Base-by-base conservation (phyloP, 2,113 vertebrate species). In the Polypterus senegalus region DNA sequence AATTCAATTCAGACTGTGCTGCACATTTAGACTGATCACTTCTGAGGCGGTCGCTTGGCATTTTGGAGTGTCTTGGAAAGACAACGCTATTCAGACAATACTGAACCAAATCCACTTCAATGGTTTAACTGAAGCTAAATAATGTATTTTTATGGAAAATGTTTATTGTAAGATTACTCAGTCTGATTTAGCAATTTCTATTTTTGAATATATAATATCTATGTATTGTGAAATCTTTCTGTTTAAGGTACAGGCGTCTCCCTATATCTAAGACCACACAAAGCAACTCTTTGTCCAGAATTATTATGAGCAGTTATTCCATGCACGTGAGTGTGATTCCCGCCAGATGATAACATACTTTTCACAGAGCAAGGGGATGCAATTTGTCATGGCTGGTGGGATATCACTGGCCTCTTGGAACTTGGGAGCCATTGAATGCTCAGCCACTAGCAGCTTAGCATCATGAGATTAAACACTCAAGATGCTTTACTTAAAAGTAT, bases 31-130 rank as follows among this genome's bases (percentile, higher is more conserved):
- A 65, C 71, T 67, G 67, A 70, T 56, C 64, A 4, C 71, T 54
- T 65, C 71, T 73, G 45, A 7, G 64, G 75, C 74, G 71, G 63
- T 69, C 68, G 76, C 62, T 70, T 63, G 64, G 63, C 57, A 69
- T 64, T 65, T 57, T 48, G 66, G 64, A 67, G 47, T 67, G 48
- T 11, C 4, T 9, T 9, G 43, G 6, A 8, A 10, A 60, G 46
- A 49, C 9, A 9, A 27, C 27, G 27, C 27, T 27, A 27, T 27
- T 27, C 27, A 27, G 27, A 27, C 2, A 2, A 2, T 27, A 27
- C 27, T 27, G 27, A 27, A 27, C 27, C 27, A 27, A 27, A 27
- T 27, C 27, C 27, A 27, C 27, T 27, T 27, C 27, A 27, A 27
- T 27, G 27, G 27, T 27, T 27, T 27, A 27, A 27, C 27, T 27